A percentile compares a stretch with the other conserved stretches of the same genome.
phyloP scores from a whole-genome alignment of 2,113 vertebrate genomes.

The Anoplopoma fimbria region DNA sequence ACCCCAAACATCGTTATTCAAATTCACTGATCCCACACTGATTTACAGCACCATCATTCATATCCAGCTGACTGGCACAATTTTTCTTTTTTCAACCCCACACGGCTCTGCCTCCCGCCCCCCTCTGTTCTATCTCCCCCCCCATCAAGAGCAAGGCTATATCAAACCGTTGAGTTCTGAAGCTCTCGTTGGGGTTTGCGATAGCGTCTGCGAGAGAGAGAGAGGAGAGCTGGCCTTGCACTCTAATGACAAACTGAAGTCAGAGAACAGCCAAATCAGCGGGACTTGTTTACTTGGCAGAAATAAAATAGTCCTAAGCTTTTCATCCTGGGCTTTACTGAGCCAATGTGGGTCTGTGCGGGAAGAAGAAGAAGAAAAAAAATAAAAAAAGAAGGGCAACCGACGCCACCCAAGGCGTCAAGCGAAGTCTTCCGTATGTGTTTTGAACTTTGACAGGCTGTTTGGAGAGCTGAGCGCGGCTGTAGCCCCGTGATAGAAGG shows the following conservation, averaged over 20 bases:
- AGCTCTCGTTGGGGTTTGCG: slow-evolving; percentile 40
- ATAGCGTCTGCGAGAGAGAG: slow-evolving; percentile 37
- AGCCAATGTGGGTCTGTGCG: slow-evolving; percentile 40
- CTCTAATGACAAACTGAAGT: slow-evolving; percentile 74
- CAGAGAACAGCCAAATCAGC: slow-evolving; percentile 69
- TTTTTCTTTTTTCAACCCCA: slow-evolving; percentile 11
- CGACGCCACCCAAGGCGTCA: slow-evolving; percentile 68
- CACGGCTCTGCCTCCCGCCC: not conserved
- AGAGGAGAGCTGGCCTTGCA: slow-evolving; percentile 68
- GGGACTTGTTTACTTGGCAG: slow-evolving; percentile 79
- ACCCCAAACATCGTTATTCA: slow-evolving; percentile 39
- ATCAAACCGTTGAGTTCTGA: slow-evolving; percentile 38
- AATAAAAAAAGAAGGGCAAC: slow-evolving; percentile 41
- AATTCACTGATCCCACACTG: slow-evolving; percentile 44
- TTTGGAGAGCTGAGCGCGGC: slow-evolving; percentile 40
- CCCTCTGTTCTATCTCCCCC: slow-evolving; percentile 13
- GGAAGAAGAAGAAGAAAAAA: not conserved
- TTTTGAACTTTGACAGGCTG: slow-evolving; percentile 49
- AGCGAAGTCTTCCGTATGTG: slow-evolving; percentile 46
- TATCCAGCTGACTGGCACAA: slow-evolving; percentile 53
- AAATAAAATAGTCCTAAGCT: slow-evolving; percentile 66
- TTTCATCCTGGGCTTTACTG: slow-evolving; percentile 72
- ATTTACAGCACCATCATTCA: slow-evolving; percentile 50
- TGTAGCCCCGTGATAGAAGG: slow-evolving; percentile 19
- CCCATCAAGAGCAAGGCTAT: slow-evolving; percentile 36